A percentile compares a stretch with the other conserved stretches of the same genome.
Evolutionary conservation across 2,113 vertebrate genomes (phyloP).

Genomic region (Sapajus apella): DNA sequence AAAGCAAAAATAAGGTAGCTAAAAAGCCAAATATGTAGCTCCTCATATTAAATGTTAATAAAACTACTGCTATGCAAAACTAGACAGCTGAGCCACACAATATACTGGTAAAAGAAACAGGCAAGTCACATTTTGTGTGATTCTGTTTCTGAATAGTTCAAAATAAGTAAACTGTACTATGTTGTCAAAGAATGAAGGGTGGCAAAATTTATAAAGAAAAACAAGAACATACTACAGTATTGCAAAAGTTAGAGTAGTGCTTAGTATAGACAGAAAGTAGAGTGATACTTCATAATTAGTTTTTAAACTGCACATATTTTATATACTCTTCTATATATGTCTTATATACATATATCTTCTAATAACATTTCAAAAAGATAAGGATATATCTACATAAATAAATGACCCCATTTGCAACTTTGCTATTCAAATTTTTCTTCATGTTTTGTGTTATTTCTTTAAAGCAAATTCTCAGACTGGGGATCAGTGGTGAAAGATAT

Average conservation of each 20-base stretch:
- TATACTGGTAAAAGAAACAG: neutral
- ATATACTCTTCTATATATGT: neutral
- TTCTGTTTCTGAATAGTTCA: neutral
- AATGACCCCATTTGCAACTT: neutral
- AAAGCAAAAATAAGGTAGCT: neutral
- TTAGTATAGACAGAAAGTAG: neutral
- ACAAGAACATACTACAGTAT: neutral
- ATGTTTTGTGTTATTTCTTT: neutral
- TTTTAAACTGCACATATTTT: neutral
- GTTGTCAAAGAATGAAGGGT: neutral
- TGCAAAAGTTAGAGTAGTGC: neutral
- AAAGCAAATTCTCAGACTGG: neutral
- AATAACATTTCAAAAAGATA: neutral
- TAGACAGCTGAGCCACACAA: neutral
- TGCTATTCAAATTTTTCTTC: neutral
- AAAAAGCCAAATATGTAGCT: neutral
- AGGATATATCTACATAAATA: neutral
- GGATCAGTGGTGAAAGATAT: neutral
- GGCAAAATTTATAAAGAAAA: neutral
- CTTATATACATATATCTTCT: neutral
- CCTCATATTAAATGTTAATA: neutral
- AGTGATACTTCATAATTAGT: neutral
- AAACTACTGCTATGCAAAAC: neutral
- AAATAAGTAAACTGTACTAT: neutral
- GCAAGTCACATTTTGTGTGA: neutral